Base-by-base conservation (phyloP, 2,113 vertebrate species). In the Microtus oregoni region DNA sequence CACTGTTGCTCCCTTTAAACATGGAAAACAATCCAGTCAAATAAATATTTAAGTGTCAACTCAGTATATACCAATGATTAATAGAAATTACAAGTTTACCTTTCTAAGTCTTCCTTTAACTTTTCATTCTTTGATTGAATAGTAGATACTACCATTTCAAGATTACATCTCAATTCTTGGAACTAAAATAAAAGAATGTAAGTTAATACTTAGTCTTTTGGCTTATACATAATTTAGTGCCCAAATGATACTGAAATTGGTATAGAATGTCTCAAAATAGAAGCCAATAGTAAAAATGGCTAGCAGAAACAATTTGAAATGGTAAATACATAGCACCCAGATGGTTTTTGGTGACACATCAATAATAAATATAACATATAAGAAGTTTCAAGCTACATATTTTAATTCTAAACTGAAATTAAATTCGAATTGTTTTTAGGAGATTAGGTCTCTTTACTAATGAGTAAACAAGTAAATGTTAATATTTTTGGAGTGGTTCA, bases 1-100 rank as follows among this genome's bases (percentile, higher is more conserved):
- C 98, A 99, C 12, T 89, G 97, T 47, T 98, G 81, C 38, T 99
- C 98, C 96, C 99, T 99, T 98, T 92, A 95, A 97, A 97, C 1
- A 97, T 4, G 41, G 75, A 96, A 89, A 92, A 92, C 9, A 55
- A 96, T 61, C 50, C 3, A 91, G 70, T 22, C 61, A 96, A 90
- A 72, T 72, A 95, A 58, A 92, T 96, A 8, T 98, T 90, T 26
- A 97, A 26, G 92, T 89, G 70, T 12, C 41, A 95, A 76, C 79
- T 55, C 9, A 90, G 22, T 12, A 11, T 0, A 14, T 89, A 86
- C 47, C 32, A 94, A 86, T 89, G 1, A 58, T 87, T 61, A 89
- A 94, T 1, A 52, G 24, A 8, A 95, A 94, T 94, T n/a, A 0
- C 81, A 93, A 10, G 1, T 90, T 89, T 98, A 99, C 99, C 98